Base-by-base conservation (phyloP, 1,140 invertebrate genomes). In the Bombyx mandarina region DNA sequence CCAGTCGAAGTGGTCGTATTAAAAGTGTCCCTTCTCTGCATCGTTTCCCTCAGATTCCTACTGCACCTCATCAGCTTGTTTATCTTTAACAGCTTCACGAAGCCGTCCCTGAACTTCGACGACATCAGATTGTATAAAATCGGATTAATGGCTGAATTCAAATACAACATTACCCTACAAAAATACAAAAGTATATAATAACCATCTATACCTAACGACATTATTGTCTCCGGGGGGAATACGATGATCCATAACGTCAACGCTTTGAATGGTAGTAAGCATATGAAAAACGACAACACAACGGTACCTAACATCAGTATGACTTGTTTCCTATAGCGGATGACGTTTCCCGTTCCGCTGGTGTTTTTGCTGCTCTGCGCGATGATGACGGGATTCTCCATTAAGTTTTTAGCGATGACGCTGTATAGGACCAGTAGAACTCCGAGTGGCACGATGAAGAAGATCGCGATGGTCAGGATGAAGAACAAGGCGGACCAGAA, bases 51-150 rank as follows among this genome's bases (percentile, higher is more conserved):
- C 54, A 87, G 77, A 58, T 75, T 82, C 58, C 75, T 80, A 10
- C 77, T 72, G 65, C 75, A 89, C 52, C 71, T 79, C 75, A 87
- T 86, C 47, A 89, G 61, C 57, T 82, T 88, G 66, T 88, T 89
- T 52, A 89, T 79, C 55, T 65, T 82, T 43, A 92, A 88, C 49
- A 94, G 69, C 52, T 90, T 91, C 7, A 92, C 83, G 69, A 97
- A 97, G 0, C 95, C 95, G 12, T 93, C 92, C 8, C 96, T 90
- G 85, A 97, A 97, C 82, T 97, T 97, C 0, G 94, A 95, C n/a
- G 95, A 96, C 93, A 96, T 96, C 9, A 96, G 88, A 78, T 95
- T 95, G 84, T 97, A 97, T 10, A 97, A 89, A 65, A 97, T 95
- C 4, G 96, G 96, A 86, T 97, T 97, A 58, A 97, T 92, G 35